Evolutionary conservation across 2,797 vertebrate genomes (phyloP), one percentile per base, ranked within the genome.

Genomic region (Sciurus vulgaris): DNA sequence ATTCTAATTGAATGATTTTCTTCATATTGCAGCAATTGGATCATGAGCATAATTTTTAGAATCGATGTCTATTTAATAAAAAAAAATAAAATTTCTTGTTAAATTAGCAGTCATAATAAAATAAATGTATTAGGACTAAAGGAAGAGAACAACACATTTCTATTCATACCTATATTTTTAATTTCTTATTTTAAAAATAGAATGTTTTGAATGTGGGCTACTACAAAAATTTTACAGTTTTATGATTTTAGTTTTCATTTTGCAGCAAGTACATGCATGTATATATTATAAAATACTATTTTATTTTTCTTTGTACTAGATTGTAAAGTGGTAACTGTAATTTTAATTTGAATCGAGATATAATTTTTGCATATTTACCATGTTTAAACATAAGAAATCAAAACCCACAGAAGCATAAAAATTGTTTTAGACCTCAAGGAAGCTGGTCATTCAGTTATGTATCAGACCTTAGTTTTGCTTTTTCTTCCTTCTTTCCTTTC

Each of bases 161-260:
- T 65, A 83, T 49, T 56, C 92, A 72, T 63, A 7, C 0, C 86
- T 59, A 85, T 4, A 22, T 86, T 90, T 76, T 87, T 83, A 3
- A 83, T 77, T 94, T 89, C 13, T 63, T 70, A 89, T 26, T 89
- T 49, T 86, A 95, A 79, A 72, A 26, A 59, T 24, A n/a, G 8
- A 4, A 33, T 65, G 7, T 44, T 41, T 94, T 89, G 54, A 94
- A 86, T 76, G 1, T 74, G 12, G 24, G 15, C 26, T 82, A n/a
- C 33, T 47, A 67, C n/a, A 69, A 77, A 13, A 77, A 85, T 84
- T 72, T 83, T 44, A 38, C 38, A 20, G 2, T 67, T 73, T 73
- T 69, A 51, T 41, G 54, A 61, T 74, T 73, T 13, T 61, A 83
- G 9, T 85, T 81, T 95, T 11, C 3, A 51, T n/a, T 81, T 82